Base-by-base conservation (phyloP, 2,888 invertebrate genomes). In the Busseola fusca region DNA sequence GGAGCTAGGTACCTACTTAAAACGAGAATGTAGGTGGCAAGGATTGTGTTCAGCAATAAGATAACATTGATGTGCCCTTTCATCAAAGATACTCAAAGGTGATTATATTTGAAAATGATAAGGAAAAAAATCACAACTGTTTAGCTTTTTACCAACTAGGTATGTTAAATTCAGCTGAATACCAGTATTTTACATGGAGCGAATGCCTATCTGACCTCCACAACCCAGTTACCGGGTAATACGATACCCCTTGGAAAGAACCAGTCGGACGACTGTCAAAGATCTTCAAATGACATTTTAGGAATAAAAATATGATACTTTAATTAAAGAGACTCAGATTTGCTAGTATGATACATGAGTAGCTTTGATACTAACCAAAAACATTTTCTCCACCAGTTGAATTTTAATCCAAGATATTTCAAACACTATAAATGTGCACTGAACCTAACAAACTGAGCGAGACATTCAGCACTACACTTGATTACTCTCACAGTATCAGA, bases 401-500 rank as follows among this genome's bases (percentile, higher is more conserved):
- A 30, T 42, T 57, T 59, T 21, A 42, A 57, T 12, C 1, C 21
- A 10, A 42, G 14, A 14, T 14, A 58, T 16, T 37, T 45, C 7
- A 67, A 37, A 50, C 30, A 34, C 65, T 40, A n/a, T 34, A 64
- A 63, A 42, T 59, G 60, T 72, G 27, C 27, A 59, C 48, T 27
- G 40, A 70, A n/a, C 57, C n/a, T 63, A 48, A 59, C 50, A 40
- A 68, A 66, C 30, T 52, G 10, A 40, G 30, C 37, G 30, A 77
- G 48, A 71, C 60, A 59, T 57, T 54, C n/a, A 62, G 63, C 64
- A 66, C 68, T 72, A 68, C 40, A 62, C 64, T 64, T 75, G 70
- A 82, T 82, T 78, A 67, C 74, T 69, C 34, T 45, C 77, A 45
- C 56, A 58, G 73, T 59, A 81, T 78, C 76, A 80, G 78, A 87